Conservation (phyloP, 2,797 vertebrate species). For the Furcifer pardalis region DNA sequence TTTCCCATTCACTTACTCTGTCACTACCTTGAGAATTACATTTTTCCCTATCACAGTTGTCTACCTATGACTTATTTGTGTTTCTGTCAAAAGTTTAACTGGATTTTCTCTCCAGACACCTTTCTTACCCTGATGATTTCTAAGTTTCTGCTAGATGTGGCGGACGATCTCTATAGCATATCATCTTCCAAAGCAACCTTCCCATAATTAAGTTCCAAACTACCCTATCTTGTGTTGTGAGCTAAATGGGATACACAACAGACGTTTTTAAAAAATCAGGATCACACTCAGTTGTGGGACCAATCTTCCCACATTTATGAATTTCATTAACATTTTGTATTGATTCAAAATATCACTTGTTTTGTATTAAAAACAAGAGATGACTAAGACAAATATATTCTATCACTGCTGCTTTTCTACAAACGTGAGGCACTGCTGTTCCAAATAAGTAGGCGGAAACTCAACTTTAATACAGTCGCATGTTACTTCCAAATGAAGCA, state of each 20-base stretch:
- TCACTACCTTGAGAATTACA: background rate
- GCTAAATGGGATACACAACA: constrained; percentile 1
- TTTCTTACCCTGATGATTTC: background rate
- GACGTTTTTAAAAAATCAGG: background rate
- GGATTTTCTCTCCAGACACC: background rate
- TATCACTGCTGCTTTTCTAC: background rate
- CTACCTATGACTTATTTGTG: background rate
- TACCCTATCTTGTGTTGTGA: background rate
- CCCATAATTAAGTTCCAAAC: background rate
- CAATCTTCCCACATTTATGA: background rate
- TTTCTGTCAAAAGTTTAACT: background rate
- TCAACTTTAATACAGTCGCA: background rate
- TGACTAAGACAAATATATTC: background rate
- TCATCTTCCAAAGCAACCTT: background rate
- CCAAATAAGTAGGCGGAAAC: background rate
- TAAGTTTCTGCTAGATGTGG: background rate
- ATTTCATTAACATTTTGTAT: background rate
- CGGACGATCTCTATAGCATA: background rate
- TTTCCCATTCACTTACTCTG: background rate
- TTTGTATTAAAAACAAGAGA: constrained; percentile 14
- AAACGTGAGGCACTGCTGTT: background rate
- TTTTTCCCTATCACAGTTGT: background rate
- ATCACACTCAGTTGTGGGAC: background rate
- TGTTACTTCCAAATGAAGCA: background rate
- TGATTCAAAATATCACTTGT: constrained; percentile 1